Conservation (phyloP, 2,797 vertebrate genomes). For the Adrianichthys oophorus region DNA sequence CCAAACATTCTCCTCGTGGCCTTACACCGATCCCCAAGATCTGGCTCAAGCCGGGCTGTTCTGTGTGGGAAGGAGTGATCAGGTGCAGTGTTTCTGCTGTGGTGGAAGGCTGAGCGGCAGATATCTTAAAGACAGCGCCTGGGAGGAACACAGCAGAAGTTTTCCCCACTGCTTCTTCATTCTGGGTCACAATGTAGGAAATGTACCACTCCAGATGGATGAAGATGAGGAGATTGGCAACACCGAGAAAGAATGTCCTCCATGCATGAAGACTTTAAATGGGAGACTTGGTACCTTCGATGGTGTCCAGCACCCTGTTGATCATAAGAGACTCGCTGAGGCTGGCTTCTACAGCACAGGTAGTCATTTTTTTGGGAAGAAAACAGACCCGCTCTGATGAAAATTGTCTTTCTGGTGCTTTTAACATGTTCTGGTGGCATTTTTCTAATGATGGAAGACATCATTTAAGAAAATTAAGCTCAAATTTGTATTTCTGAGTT, state of each 20-base stretch:
- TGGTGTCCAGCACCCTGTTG: constrained; percentile 74
- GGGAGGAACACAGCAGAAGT: constrained; percentile 87
- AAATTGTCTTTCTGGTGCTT: no score
- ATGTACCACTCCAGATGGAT: constrained; percentile 65
- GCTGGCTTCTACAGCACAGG: constrained; percentile 93
- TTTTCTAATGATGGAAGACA: no score
- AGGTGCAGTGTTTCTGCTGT: constrained; percentile 93
- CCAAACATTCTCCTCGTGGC: constrained; percentile 85
- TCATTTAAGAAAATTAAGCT: no score
- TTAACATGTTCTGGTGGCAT: no score
- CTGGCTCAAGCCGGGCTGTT: constrained; percentile 90
- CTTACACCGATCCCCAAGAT: constrained; percentile 68
- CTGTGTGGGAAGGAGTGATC: constrained; percentile 78
- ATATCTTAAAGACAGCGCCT: constrained; percentile 85
- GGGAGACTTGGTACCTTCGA: constrained; percentile 84
- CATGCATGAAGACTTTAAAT: constrained; percentile 80
- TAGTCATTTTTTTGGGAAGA: constrained; percentile 53
- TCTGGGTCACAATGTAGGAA: constrained; percentile 87
- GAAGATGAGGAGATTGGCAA: constrained; percentile 4
- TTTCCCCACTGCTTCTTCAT: constrained; percentile 89
- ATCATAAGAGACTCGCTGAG: constrained; percentile 84
- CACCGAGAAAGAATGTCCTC: constrained; percentile 2
- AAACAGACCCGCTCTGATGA: no score
- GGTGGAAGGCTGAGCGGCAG: constrained; percentile 84
- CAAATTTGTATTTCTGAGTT: no score